A percentile compares a stretch with the other conserved stretches of the same genome.
These are phyloP conservation scores for Ypsolopha sequella DNA, from an alignment of 2,888 invertebrate species.

Conservation along the genomic window DNA sequence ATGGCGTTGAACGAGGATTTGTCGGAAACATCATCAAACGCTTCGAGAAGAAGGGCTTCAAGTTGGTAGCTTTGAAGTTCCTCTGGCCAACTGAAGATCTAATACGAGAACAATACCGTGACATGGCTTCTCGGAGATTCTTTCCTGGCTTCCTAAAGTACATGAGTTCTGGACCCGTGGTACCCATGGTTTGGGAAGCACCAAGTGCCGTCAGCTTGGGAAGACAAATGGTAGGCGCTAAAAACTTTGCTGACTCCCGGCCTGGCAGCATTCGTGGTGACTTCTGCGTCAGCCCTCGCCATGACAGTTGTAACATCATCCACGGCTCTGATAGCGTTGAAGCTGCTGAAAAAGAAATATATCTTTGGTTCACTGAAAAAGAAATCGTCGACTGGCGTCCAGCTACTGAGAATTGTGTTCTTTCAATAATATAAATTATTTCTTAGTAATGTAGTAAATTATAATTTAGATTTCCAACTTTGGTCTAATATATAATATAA, in stretches of 20 bases:
- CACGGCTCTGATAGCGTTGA: constrained; percentile 98
- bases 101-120: constrained; percentile 94
- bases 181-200: constrained; percentile 98
- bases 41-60: constrained; percentile 98
- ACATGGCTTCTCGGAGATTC: constrained; percentile 90
- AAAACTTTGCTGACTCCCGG: constrained; percentile 94
- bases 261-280: constrained; percentile 99
- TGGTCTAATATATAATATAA: no score
- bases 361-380: constrained; percentile 93
- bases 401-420: constrained; percentile 86
- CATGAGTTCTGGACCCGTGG: constrained; percentile 96
- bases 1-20: constrained; percentile 97
- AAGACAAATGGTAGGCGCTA: constrained; percentile 96
- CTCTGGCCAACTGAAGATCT: constrained; percentile 88
- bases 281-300: constrained; percentile 77
- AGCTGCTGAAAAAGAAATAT: constrained; percentile 96
- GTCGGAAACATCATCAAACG: constrained; percentile 96
- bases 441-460: no score
- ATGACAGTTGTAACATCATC: constrained; percentile 96
- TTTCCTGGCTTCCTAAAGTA: constrained; percentile 94
- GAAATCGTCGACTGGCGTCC: constrained; percentile 88
- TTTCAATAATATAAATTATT: no score
- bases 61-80: constrained; percentile 96
- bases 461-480: no score
- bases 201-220: constrained; percentile 95